These are phyloP conservation scores for Pentalonia nigronervosa DNA, from an alignment of 1,140 invertebrate genomes.

Conservation along the genomic window DNA sequence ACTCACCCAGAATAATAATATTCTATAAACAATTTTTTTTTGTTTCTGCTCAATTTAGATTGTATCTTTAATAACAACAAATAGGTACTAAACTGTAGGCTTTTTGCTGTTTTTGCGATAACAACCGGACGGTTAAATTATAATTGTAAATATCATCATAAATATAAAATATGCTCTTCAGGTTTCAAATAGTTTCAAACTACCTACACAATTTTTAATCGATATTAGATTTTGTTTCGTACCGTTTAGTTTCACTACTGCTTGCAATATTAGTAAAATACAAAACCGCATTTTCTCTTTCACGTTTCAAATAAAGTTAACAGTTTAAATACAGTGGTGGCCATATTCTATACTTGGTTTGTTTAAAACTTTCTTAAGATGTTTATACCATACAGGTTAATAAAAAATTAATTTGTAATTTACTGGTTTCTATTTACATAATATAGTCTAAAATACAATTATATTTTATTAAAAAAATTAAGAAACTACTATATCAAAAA, in stretches of 20 bases:
- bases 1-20: background rate
- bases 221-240: background rate
- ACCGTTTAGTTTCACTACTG: background rate
- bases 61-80: background rate
- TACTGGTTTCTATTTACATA: background rate
- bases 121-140: background rate
- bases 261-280: background rate
- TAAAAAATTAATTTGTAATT: background rate
- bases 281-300: constrained; percentile 24
- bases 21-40: background rate
- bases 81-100: background rate
- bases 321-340: background rate
- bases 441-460: background rate
- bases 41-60: background rate
- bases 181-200: background rate
- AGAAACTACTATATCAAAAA: background rate
- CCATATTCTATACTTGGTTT: background rate
- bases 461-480: background rate
- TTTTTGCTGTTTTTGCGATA: background rate
- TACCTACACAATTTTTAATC: background rate
- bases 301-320: background rate
- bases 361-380: constrained; percentile 4
- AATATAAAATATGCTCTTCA: constrained; percentile 1
- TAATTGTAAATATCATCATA: background rate
- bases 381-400: background rate